Evolutionary conservation across 2,888 invertebrate genomes (phyloP).

Genomic region (Gymnocheta viridis): DNA sequence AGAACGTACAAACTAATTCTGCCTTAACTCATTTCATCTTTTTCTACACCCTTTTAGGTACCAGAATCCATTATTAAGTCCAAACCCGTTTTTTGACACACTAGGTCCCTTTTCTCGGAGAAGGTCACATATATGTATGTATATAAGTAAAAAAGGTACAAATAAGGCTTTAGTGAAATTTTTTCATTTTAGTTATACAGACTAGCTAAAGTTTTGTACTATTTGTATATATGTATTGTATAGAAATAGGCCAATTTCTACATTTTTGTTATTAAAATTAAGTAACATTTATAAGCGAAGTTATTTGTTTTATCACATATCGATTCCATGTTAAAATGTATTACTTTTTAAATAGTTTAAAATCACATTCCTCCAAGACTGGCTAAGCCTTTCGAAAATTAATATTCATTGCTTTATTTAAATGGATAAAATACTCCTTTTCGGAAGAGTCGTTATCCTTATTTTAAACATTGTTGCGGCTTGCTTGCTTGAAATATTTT

Average conservation of each 20-base stretch:
- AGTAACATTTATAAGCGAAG: background rate
- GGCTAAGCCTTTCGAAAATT: background rate
- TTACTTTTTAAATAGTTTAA: background rate
- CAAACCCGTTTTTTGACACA: too few relatives aligned
- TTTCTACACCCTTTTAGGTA: too few relatives aligned
- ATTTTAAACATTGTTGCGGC: slow-evolving; percentile 29
- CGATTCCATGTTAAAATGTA: background rate
- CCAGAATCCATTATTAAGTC: too few relatives aligned
- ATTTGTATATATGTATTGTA: too few relatives aligned
- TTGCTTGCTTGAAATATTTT: background rate
- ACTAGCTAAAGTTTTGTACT: too few relatives aligned
- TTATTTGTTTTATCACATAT: background rate
- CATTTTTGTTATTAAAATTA: slow-evolving; percentile 6
- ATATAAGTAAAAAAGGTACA: background rate
- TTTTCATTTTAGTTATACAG: background rate
- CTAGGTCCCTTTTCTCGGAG: too few relatives aligned
- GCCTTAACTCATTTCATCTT: too few relatives aligned
- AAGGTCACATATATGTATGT: too few relatives aligned
- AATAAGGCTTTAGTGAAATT: background rate
- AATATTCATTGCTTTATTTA: background rate
- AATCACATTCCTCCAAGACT: background rate
- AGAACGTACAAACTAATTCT: too few relatives aligned
- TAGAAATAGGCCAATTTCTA: background rate
- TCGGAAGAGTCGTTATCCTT: background rate
- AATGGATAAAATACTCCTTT: background rate